Base-by-base conservation (phyloP, 2,113 vertebrate genomes). In the Ondatra zibethicus region DNA sequence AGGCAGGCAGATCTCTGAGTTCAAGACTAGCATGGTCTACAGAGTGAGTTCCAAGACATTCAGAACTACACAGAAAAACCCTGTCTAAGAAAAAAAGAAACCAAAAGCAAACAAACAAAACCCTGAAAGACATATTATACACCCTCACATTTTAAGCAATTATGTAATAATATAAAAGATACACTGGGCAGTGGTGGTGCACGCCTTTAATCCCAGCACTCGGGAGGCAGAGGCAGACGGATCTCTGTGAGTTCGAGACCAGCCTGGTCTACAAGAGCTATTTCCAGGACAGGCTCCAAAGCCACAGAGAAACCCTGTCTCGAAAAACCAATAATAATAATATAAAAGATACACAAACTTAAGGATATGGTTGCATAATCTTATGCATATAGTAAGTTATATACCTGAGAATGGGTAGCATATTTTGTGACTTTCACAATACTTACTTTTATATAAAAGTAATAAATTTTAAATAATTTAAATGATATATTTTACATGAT, bases 391-490 rank as follows among this genome's bases (percentile, higher is more conserved):
- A 89, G 23, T 50, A 91, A 95, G 94, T 72, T 86, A 85, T 39
- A 61, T 23, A 86, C n/a, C 91, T 91, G 27, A 89, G 58, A 96
- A 89, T 91, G 70, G 7, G 88, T 90, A 70, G 58, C 82, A 88
- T 88, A 84, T 58, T 47, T 93, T 33, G 0, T 81, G 52, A 96
- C 47, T 84, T 94, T 80, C 12, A 70, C 23, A 92, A 87, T 52
- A 78, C 23, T 95, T 65, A 84, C 80, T 92, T 95, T 88, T 55
- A 92, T 42, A 80, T 78, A 39, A 68, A 61, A 42, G 36, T 84
- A 91, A 76, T 33, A 94, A n/a, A 89, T 42, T 88, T 92, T 52
- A 82, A 96, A 85, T 80, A 92, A 91, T 80, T 90, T 89, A 78
- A 72, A 93, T 96, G 70, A 87, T 70, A 87, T 58, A 80, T 58